Percentiles rank a stretch among this genome's conserved stretches.
Conservation (phyloP, 2,797 vertebrate species). For the Macropodus opercularis region DNA sequence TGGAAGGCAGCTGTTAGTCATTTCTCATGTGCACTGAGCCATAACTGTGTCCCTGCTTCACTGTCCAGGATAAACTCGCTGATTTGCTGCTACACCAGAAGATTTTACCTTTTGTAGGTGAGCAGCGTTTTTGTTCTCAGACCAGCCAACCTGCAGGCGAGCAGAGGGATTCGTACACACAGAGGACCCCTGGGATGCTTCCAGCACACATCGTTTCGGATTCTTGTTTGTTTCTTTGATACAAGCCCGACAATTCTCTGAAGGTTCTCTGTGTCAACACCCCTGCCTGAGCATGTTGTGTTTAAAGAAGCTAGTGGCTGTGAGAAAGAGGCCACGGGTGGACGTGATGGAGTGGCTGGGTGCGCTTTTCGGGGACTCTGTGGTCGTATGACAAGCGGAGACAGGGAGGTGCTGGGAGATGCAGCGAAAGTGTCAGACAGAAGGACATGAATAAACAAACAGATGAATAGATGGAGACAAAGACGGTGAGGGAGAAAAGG, state of each 20-base stretch:
- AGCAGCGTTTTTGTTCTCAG: constrained; percentile 31
- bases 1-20: too few species aligned
- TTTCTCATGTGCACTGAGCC: not conserved
- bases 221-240: constrained; percentile 56
- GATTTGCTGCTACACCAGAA: too few species aligned
- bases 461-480: constrained; percentile 61
- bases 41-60: not conserved
- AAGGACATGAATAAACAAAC: constrained; percentile 64
- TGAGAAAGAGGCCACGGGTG: constrained; percentile 22
- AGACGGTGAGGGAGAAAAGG: constrained; percentile 48
- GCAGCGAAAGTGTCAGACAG: constrained; percentile 44
- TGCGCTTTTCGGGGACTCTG: constrained; percentile 21
- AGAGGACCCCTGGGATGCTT: constrained; percentile 44
- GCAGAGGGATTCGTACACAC: constrained; percentile 25
- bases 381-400: constrained; percentile 27
- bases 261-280: constrained; percentile 50
- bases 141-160: constrained; percentile 42
- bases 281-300: constrained; percentile 19
- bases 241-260: constrained; percentile 44
- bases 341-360: constrained; percentile 11
- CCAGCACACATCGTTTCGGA: constrained; percentile 41
- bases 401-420: constrained; percentile 27
- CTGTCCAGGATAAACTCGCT: too few species aligned
- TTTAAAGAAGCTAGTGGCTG: constrained; percentile 25
- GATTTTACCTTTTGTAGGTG: not conserved